Evolutionary conservation across 2,113 vertebrate genomes (phyloP).

Genomic region (Anoura caudifer): DNA sequence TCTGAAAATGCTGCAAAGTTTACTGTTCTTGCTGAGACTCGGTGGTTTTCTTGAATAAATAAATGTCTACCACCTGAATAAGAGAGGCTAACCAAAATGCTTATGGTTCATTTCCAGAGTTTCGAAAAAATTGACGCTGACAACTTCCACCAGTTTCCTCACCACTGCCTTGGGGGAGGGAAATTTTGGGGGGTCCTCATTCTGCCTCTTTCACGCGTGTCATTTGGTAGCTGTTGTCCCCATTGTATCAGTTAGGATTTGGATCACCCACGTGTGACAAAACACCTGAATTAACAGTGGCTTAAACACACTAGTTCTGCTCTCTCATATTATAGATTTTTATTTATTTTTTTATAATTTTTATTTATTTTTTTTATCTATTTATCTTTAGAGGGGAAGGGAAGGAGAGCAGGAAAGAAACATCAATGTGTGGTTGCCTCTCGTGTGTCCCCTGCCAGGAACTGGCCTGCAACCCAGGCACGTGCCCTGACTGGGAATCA

Average conservation of each 20-base stretch:
- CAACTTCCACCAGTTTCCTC: neutral
- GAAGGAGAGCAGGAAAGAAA: too few relatives aligned
- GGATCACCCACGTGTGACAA: neutral
- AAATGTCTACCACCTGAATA: neutral
- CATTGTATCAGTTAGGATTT: neutral
- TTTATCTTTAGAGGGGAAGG: too few relatives aligned
- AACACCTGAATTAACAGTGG: neutral
- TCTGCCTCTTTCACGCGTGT: neutral
- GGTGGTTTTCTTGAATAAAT: neutral
- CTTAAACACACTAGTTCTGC: neutral
- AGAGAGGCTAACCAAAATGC: neutral
- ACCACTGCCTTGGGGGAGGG: neutral
- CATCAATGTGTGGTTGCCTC: too few relatives aligned
- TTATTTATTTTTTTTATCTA: too few relatives aligned
- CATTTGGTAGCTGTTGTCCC: neutral
- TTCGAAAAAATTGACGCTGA: neutral
- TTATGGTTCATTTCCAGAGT: neutral
- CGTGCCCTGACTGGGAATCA: too few relatives aligned
- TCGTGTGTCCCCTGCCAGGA: too few relatives aligned
- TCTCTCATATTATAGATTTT: neutral
- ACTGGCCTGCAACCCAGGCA: too few relatives aligned
- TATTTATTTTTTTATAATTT: too few relatives aligned
- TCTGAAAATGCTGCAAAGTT: neutral
- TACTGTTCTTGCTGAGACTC: neutral
- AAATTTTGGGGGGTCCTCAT: neutral